Evolutionary conservation across 1,140 invertebrate genomes (phyloP).

Genomic region (Hyphantria cunea): DNA sequence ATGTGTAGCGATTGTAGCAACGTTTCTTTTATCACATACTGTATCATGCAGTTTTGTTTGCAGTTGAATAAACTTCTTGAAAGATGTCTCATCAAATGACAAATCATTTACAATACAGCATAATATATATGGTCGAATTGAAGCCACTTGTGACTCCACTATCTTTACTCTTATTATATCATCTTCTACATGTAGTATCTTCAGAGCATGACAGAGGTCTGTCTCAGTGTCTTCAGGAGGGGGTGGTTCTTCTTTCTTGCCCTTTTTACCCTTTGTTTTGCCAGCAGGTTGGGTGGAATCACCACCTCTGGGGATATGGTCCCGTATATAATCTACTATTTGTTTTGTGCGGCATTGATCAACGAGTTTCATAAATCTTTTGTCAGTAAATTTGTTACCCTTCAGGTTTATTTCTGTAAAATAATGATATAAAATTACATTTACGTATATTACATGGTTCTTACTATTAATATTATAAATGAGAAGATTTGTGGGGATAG

Average conservation of each 20-base stretch:
- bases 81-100: constrained; percentile 84
- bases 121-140: constrained; percentile 87
- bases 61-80: constrained; percentile 91
- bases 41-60: constrained; percentile 92
- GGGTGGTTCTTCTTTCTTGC: constrained; percentile 65
- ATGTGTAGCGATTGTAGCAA: constrained; percentile 92
- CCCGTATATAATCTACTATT: constrained; percentile 85
- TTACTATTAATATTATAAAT: too few relatives aligned
- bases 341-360: constrained; percentile 87
- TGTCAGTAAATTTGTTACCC: constrained; percentile 88
- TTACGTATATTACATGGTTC: too few relatives aligned
- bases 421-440: not conserved
- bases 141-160: constrained; percentile 80
- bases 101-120: constrained; percentile 88
- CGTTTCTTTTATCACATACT: constrained; percentile 89
- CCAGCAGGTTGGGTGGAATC: constrained; percentile 53
- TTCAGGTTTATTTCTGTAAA: constrained; percentile 84
- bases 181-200: constrained; percentile 83
- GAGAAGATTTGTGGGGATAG: not conserved
- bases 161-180: constrained; percentile 81
- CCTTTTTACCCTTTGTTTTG: constrained; percentile 81
- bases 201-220: constrained; percentile 65
- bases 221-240: constrained; percentile 48
- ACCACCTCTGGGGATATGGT: constrained; percentile 82
- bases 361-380: constrained; percentile 87